Evolutionary conservation across 2,113 vertebrate species (phyloP).

Genomic region (Eidolon helvum): DNA sequence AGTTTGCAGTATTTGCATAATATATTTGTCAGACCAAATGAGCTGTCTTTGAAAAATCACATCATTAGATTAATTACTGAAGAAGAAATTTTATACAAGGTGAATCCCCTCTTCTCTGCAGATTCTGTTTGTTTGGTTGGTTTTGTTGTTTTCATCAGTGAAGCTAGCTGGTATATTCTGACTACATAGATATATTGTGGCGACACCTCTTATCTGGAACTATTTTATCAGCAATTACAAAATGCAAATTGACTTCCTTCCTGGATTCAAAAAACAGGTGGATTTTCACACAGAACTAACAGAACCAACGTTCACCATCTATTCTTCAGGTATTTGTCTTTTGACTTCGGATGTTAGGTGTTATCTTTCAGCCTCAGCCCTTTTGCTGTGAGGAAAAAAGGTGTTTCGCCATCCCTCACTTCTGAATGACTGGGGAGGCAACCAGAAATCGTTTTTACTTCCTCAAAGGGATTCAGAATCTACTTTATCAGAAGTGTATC

Average conservation of each 20-base stretch:
- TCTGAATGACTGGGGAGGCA: background rate
- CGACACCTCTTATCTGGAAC: background rate
- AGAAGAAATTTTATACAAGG: background rate
- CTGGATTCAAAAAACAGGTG: background rate
- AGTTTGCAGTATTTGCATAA: background rate
- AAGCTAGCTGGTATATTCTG: background rate
- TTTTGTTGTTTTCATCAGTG: background rate
- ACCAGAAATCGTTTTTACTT: background rate
- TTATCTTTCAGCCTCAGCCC: background rate
- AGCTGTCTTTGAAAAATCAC: background rate
- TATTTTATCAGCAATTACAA: background rate
- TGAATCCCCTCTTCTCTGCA: background rate
- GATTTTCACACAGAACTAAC: too few species aligned
- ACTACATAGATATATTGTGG: accelerated
- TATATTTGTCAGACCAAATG: background rate
- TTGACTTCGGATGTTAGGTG: background rate
- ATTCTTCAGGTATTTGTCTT: background rate
- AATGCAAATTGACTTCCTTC: background rate
- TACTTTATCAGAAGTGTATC: background rate
- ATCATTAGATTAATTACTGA: background rate
- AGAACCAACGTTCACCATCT: background rate
- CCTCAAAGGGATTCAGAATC: background rate
- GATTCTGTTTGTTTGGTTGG: background rate
- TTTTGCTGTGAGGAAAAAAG: background rate
- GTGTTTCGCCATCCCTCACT: background rate